Evolutionary conservation across 2,113 vertebrate species (phyloP).

Genomic region (Phylloscopus trochilus): DNA sequence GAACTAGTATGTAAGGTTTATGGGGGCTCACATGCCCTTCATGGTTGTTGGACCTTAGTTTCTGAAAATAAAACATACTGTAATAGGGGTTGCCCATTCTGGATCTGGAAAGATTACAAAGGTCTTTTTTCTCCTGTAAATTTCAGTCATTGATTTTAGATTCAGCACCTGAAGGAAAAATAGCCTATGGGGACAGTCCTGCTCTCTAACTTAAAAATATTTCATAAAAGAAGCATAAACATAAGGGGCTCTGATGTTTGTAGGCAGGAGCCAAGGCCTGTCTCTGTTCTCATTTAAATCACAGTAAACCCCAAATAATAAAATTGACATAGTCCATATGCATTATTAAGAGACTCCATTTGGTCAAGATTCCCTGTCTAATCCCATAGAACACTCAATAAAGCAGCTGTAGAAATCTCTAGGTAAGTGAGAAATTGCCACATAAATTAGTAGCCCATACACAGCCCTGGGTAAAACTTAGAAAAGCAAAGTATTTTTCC

Average conservation of each 20-base stretch:
- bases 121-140: constrained; percentile 21
- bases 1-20: background rate
- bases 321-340: background rate
- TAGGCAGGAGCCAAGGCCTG: background rate
- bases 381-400: constrained; percentile 6
- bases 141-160: constrained; percentile 1
- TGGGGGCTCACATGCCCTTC: background rate
- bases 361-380: background rate
- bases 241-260: constrained; percentile 10
- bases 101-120: constrained; percentile 23
- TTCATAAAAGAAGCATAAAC: constrained; percentile 27
- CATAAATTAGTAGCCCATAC: background rate
- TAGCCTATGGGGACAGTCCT: background rate
- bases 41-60: background rate
- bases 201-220: background rate
- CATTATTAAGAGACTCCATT: background rate
- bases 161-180: background rate
- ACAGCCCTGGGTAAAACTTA: background rate
- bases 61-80: background rate
- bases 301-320: constrained; percentile 13
- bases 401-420: constrained; percentile 19
- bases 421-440: background rate
- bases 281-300: constrained; percentile 35
- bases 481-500: background rate
- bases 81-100: background rate